These are phyloP conservation scores for Nycticorax nycticorax DNA, from an alignment of 2,113 vertebrate species.

Conservation along the genomic window DNA sequence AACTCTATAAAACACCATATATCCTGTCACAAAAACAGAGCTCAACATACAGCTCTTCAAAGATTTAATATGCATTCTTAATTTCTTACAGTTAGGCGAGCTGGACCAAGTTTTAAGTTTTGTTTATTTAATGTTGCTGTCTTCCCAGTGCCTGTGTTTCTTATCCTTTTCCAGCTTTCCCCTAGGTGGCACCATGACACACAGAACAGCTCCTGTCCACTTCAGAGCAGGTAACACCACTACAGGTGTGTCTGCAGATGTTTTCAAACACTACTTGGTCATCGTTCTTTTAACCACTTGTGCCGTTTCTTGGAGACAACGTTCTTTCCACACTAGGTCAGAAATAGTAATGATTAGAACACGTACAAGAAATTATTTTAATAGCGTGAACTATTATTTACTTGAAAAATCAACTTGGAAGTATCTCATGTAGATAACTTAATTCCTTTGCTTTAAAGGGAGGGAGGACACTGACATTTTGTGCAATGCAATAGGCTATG, in stretches of 20 bases:
- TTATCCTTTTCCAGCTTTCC: background rate
- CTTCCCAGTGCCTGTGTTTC: background rate
- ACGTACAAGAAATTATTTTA: background rate
- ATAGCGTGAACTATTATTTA: background rate
- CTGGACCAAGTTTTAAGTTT: background rate
- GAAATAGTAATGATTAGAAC: background rate
- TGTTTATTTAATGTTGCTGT: background rate
- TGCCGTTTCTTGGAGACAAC: background rate
- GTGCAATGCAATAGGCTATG: background rate
- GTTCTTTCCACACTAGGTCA: background rate
- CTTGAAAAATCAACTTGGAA: background rate
- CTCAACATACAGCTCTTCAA: background rate
- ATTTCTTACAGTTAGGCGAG: background rate
- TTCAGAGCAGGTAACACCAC: background rate
- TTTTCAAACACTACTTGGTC: too few species aligned
- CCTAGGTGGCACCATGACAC: conserved; percentile 55
- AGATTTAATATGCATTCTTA: background rate
- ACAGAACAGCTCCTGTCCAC: background rate
- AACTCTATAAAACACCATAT: background rate
- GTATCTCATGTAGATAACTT: background rate
- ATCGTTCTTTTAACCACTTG: background rate
- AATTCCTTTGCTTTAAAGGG: background rate
- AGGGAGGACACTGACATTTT: background rate
- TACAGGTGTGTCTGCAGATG: background rate
- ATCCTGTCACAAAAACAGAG: background rate